A percentile compares a stretch with the other conserved stretches of the same genome.
Evolutionary conservation across 2,113 vertebrate species (phyloP).

Genomic region (Trichomycterus rosablanca): DNA sequence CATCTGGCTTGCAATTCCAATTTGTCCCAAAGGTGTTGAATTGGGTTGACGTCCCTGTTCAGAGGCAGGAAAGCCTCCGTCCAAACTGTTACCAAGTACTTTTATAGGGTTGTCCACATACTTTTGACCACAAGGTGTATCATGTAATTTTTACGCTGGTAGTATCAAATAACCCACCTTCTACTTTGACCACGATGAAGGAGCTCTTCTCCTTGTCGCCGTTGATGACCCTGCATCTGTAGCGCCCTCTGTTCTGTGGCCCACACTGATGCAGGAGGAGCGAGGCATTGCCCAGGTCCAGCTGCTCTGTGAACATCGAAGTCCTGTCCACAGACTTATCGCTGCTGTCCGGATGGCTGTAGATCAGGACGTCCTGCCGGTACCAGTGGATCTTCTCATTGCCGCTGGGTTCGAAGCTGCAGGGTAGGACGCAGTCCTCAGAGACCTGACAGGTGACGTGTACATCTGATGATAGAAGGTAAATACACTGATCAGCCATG

Average conservation of each 20-base stretch:
- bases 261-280: slow-evolving; percentile 57
- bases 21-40: no score
- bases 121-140: no score
- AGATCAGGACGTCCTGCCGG: slow-evolving; percentile 50
- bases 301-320: slow-evolving; percentile 42
- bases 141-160: no score
- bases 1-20: no score
- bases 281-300: slow-evolving; percentile 68
- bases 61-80: no score
- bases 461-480: slow-evolving; percentile 49
- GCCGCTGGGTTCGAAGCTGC: slow-evolving; percentile 56
- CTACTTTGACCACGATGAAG: slow-evolving; percentile 55
- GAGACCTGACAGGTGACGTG: slow-evolving; percentile 59
- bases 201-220: slow-evolving; percentile 2
- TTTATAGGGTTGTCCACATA: no score
- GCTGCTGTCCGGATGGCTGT: slow-evolving; percentile 49
- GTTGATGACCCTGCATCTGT: slow-evolving; percentile 66
- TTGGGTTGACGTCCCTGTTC: no score
- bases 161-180: slow-evolving; percentile 71
- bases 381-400: slow-evolving; percentile 68
- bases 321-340: slow-evolving; percentile 42
- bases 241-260: slow-evolving; percentile 62
- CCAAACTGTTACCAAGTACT: no score
- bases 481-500: neutral
- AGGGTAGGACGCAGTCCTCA: slow-evolving; percentile 69